These are phyloP conservation scores for Apostichopus leukothele DNA, from an alignment of 53 echinoderm and acorn worm genomes.

Conservation along the genomic window DNA sequence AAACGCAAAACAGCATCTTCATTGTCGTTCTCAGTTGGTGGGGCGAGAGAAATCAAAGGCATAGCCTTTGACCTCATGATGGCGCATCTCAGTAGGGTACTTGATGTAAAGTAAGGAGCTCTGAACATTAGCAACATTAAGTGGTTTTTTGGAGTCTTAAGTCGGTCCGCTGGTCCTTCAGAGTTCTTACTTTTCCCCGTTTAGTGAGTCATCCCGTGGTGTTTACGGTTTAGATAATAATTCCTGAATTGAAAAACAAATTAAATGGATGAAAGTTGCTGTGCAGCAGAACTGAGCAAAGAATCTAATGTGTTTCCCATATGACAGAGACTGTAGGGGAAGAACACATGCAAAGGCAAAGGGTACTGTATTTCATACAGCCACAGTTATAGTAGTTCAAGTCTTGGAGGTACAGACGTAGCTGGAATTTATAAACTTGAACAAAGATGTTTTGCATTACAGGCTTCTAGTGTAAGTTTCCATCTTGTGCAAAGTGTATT, in stretches of 20 bases:
- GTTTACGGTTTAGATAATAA: not conserved
- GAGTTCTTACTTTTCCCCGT: not conserved
- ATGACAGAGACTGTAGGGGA: not conserved
- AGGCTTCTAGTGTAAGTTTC: too few species aligned
- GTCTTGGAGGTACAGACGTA: too few species aligned
- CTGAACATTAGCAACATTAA: constrained; percentile 1
- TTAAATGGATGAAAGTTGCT: not conserved
- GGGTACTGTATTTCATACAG: too few species aligned
- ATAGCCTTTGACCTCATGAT: constrained; percentile 12
- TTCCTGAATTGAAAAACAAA: constrained; percentile 7
- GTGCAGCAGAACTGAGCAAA: not conserved
- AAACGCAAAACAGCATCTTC: constrained; percentile 47
- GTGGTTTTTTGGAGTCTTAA: not conserved
- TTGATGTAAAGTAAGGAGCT: not conserved
- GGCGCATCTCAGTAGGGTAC: not conserved
- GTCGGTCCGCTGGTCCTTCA: not conserved
- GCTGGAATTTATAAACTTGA: too few species aligned
- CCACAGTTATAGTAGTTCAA: too few species aligned
- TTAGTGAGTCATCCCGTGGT: constrained; percentile 2
- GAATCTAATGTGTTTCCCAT: not conserved
- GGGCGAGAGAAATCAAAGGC: constrained; percentile 9
- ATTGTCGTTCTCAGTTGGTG: constrained; percentile 35
- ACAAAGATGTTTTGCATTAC: too few species aligned
- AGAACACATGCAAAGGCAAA: too few species aligned
- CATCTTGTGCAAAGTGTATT: too few species aligned